Evolutionary conservation across 2,113 vertebrate genomes (phyloP).

Genomic region (Coreoperca whiteheadi): DNA sequence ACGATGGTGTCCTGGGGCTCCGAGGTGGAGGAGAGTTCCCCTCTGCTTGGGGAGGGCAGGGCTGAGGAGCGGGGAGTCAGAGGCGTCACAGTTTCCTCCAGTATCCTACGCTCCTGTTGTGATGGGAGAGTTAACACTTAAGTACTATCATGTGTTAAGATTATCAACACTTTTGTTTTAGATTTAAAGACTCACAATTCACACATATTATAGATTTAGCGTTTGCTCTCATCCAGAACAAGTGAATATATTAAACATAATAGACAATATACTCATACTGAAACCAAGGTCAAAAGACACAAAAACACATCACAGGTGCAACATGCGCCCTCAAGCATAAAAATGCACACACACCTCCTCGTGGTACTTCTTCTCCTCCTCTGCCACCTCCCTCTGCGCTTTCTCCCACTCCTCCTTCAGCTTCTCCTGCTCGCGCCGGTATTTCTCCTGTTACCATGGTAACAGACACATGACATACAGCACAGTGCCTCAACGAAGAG

Average conservation of each 20-base stretch:
- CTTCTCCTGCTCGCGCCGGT: slow-evolving; percentile 94
- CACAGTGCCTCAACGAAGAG: slow-evolving; percentile 42
- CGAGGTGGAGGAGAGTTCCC: slow-evolving; percentile 76
- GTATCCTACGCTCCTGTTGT: slow-evolving; percentile 92
- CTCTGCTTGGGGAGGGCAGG: slow-evolving; percentile 83
- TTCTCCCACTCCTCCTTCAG: slow-evolving; percentile 97
- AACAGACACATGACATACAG: slow-evolving; percentile 73
- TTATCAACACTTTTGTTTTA: not conserved
- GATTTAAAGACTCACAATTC: not conserved
- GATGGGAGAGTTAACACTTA: not conserved
- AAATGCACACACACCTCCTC: slow-evolving; percentile 89
- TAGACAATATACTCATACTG: too few relatives aligned
- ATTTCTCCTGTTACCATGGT: slow-evolving; percentile 90
- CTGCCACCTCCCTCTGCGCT: slow-evolving; percentile 96
- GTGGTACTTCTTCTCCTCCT: slow-evolving; percentile 94
- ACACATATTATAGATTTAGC: not conserved
- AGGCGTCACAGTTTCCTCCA: slow-evolving; percentile 93
- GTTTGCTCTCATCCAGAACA: not conserved
- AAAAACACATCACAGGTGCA: not conserved
- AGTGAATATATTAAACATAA: too few relatives aligned
- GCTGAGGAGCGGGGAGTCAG: slow-evolving; percentile 83
- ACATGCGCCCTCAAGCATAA: not conserved
- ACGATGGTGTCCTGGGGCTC: slow-evolving; percentile 71
- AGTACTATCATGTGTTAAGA: not conserved
- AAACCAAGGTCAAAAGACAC: not conserved